These are phyloP conservation scores for Oryzias celebensis DNA, from an alignment of 2,113 vertebrate genomes.

Conservation along the genomic window DNA sequence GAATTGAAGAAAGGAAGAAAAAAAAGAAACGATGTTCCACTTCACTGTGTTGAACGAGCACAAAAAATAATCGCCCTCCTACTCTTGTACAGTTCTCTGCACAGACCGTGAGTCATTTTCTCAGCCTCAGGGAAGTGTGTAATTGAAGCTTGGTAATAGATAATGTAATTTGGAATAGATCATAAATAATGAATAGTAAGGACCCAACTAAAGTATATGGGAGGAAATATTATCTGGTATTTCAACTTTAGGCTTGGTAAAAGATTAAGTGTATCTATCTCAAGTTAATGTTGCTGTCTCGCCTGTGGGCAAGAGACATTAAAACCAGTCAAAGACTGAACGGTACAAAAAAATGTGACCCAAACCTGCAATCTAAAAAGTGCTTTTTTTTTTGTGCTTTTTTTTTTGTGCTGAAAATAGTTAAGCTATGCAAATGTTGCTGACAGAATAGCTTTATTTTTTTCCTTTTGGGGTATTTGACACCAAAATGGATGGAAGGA, in stretches of 20 bases:
- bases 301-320: constrained; percentile 57
- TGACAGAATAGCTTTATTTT: constrained; percentile 2
- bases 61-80: constrained; percentile 12
- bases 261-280: constrained; percentile 67
- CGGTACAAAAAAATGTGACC: constrained; percentile 22
- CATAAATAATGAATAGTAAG: constrained; percentile 74
- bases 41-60: constrained; percentile 26
- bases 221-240: constrained; percentile 77
- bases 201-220: constrained; percentile 68
- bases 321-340: constrained; percentile 43
- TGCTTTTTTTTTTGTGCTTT: constrained; percentile 8
- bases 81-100: constrained; percentile 32
- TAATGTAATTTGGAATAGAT: constrained; percentile 79
- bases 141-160: constrained; percentile 76
- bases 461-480: background rate
- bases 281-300: constrained; percentile 66
- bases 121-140: constrained; percentile 68
- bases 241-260: constrained; percentile 67
- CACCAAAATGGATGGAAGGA: constrained; percentile 28
- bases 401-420: constrained; percentile 24
- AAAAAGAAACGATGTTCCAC: constrained; percentile 43
- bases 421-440: constrained; percentile 24
- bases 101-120: constrained; percentile 60
- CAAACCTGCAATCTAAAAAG: constrained; percentile 21
- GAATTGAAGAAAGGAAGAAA: constrained; percentile 20